Conservation (phyloP, 2,888 invertebrate species). For the Sarcophaga rosellei region DNA sequence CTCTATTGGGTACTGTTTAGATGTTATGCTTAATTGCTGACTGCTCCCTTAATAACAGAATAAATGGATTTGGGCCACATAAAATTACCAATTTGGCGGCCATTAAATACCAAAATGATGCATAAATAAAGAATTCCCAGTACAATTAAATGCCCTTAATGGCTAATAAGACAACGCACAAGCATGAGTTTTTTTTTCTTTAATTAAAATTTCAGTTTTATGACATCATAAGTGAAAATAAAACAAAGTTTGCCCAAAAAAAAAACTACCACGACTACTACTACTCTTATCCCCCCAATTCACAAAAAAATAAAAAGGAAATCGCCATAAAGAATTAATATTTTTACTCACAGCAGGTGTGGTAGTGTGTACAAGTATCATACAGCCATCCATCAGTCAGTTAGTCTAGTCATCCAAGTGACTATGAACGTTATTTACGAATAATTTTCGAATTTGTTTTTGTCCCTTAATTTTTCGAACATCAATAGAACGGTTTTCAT, state of each 20-base stretch:
- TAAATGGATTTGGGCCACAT: background rate
- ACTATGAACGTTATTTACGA: background rate
- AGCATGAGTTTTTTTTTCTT: background rate
- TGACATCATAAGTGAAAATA: constrained; percentile 38
- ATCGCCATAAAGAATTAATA: constrained; percentile 18
- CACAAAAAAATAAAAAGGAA: background rate
- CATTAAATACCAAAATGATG: background rate
- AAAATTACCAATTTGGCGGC: background rate
- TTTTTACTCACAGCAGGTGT: constrained; percentile 38
- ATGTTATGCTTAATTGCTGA: background rate
- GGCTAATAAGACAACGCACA: background rate
- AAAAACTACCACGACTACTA: too few species aligned
- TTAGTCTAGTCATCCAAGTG: too few species aligned
- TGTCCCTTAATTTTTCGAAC: background rate
- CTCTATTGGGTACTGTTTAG: too few species aligned
- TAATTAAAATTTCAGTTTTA: background rate
- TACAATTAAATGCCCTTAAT: background rate
- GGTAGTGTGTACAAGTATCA: background rate
- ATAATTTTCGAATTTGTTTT: constrained; percentile 33
- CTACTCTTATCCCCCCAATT: background rate
- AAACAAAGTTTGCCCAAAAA: background rate
- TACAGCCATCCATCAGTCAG: background rate
- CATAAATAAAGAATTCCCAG: background rate
- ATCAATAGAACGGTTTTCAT: background rate
- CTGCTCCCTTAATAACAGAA: background rate